phyloP scores from a whole-genome alignment of 2,888 invertebrate genomes.

The Monoplex corrugatus region DNA sequence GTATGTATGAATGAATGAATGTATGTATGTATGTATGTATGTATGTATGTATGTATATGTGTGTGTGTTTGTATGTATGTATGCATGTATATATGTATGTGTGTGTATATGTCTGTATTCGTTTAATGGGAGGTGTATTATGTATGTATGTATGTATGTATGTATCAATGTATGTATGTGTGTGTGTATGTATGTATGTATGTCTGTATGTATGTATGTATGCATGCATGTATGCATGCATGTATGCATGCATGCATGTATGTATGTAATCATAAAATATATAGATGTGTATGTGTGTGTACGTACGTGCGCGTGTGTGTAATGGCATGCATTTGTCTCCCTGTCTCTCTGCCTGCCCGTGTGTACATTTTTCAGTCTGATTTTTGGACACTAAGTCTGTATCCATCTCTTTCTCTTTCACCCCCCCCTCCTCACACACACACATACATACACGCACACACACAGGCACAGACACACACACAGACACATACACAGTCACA shows the following conservation, averaged over 20 bases:
- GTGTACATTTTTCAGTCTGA: too few relatives aligned
- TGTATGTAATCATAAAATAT: neutral
- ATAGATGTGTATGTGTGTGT: neutral
- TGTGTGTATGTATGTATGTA: neutral
- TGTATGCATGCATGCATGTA: slow-evolving; percentile 7
- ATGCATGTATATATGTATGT: neutral
- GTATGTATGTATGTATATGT: neutral
- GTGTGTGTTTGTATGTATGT: neutral
- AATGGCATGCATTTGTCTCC: too few relatives aligned
- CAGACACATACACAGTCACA: neutral
- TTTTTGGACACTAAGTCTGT: too few relatives aligned
- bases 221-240: neutral
- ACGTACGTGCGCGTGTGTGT: too few relatives aligned
- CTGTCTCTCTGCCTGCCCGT: too few relatives aligned
- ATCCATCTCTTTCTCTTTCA: too few relatives aligned
- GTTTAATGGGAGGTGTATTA: neutral
- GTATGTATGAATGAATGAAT: neutral
- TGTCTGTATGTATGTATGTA: neutral
- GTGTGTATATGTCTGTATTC: too few relatives aligned
- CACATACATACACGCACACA: neutral
- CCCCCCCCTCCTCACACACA: too few relatives aligned
- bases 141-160: neutral
- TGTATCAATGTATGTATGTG: neutral
- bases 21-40: neutral
- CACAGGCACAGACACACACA: neutral